Evolutionary conservation across 2,888 invertebrate genomes (phyloP).

Genomic region (Eulithis testata): DNA sequence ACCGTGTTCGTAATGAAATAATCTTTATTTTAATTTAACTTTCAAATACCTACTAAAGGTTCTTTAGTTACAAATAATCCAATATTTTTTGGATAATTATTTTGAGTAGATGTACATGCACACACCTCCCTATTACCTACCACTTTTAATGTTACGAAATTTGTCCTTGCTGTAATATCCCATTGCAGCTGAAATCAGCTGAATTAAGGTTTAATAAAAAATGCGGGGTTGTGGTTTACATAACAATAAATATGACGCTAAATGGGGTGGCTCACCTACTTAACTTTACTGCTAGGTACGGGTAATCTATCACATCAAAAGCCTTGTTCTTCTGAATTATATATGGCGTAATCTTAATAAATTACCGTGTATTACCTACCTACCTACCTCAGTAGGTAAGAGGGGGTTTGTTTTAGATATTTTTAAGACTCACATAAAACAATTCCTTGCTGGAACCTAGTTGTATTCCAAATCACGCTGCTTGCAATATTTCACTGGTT

Average conservation of each 20-base stretch:
- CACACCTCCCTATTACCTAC: no score
- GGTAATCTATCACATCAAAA: background rate
- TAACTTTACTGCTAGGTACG: background rate
- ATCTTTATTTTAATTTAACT: no score
- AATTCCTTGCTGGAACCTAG: constrained; percentile 1
- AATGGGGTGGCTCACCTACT: background rate
- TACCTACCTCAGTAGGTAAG: background rate
- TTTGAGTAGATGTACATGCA: no score
- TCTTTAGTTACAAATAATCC: no score
- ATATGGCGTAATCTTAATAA: constrained; percentile 3
- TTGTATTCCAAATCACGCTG: background rate
- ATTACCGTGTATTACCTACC: background rate
- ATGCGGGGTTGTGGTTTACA: constrained; percentile 12
- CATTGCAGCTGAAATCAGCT: background rate
- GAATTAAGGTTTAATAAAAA: background rate
- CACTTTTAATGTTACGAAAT: no score
- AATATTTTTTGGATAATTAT: no score
- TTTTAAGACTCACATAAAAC: constrained; percentile 14
- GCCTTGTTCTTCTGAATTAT: constrained; percentile 2
- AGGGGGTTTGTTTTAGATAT: constrained; percentile 5
- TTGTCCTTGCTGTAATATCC: no score
- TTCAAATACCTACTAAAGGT: no score
- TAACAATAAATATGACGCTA: constrained; percentile 12
- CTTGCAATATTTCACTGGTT: constrained; percentile 6
- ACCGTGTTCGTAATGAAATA: no score